Percentiles rank a stretch among this genome's conserved stretches.
These are phyloP conservation scores for Chironomus tepperi DNA, from an alignment of 1,140 invertebrate genomes.

Conservation along the genomic window DNA sequence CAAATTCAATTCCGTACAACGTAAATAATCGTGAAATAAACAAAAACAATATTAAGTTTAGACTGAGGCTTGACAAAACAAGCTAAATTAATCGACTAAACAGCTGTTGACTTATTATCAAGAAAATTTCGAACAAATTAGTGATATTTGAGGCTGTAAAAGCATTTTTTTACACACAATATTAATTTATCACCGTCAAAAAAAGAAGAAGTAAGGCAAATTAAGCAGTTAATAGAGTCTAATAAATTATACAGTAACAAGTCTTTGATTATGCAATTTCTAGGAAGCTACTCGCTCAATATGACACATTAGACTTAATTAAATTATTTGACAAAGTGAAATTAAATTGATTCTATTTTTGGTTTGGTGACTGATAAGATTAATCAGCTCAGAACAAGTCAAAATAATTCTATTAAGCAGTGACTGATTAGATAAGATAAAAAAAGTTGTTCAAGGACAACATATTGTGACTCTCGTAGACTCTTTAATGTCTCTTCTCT, in stretches of 20 bases:
- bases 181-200: neutral
- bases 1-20: too few species aligned
- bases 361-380: neutral
- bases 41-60: neutral
- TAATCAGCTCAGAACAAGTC: neutral
- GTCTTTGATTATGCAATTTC: neutral
- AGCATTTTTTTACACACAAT: neutral
- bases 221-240: neutral
- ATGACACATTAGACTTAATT: neutral
- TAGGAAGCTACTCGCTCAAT: neutral
- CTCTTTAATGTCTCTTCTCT: neutral
- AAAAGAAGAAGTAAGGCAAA: too few species aligned
- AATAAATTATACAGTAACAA: neutral
- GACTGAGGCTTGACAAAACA: neutral
- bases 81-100: neutral
- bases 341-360: neutral
- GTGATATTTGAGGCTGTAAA: neutral
- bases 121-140: neutral
- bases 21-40: too few species aligned
- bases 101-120: neutral
- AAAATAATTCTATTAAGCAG: neutral
- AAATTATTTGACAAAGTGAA: neutral
- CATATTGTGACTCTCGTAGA: neutral
- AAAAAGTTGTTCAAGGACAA: neutral
- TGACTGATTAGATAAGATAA: slow-evolving; percentile 8